These are phyloP conservation scores for Channa striata DNA, from an alignment of 2,797 vertebrate species.

Conservation along the genomic window DNA sequence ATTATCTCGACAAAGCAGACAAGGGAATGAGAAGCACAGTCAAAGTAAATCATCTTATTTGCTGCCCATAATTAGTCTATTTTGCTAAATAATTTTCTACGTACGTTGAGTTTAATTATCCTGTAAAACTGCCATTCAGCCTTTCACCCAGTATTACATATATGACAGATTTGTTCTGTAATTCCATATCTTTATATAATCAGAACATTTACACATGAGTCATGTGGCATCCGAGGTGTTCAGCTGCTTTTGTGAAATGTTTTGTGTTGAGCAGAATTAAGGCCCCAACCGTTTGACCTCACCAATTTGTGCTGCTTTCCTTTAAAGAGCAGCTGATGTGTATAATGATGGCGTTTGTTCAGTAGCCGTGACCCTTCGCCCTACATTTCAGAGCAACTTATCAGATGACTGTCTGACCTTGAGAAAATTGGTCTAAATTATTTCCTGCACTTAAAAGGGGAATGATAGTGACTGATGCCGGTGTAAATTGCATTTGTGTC, in stretches of 20 bases:
- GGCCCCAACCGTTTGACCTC: constrained; percentile 44
- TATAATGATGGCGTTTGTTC: constrained; percentile 83
- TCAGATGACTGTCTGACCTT: constrained; percentile 90
- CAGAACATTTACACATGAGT: neutral
- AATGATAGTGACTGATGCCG: constrained; percentile 78
- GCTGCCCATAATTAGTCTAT: neutral
- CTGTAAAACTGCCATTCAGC: too few relatives aligned
- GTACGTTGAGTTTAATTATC: neutral
- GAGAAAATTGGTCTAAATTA: constrained; percentile 91
- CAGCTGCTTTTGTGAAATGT: constrained; percentile 15
- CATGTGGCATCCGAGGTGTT: neutral
- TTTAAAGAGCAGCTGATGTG: constrained; percentile 81
- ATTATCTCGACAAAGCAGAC: neutral
- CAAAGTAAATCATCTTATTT: neutral
- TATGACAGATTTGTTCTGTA: neutral
- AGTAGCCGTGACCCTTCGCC: constrained; percentile 86
- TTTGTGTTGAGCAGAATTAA: constrained; percentile 33
- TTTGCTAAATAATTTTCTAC: neutral
- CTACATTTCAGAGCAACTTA: constrained; percentile 83
- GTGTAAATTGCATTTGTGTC: constrained; percentile 44
- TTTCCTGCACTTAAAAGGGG: constrained; percentile 88
- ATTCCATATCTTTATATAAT: neutral
- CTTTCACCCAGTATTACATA: neutral
- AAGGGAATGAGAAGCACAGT: neutral
- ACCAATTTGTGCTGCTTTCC: constrained; percentile 60